Percentiles rank a stretch among this genome's conserved stretches.
phyloP scores from a whole-genome alignment of 1,140 invertebrate species.

The Brachionus angularis region DNA sequence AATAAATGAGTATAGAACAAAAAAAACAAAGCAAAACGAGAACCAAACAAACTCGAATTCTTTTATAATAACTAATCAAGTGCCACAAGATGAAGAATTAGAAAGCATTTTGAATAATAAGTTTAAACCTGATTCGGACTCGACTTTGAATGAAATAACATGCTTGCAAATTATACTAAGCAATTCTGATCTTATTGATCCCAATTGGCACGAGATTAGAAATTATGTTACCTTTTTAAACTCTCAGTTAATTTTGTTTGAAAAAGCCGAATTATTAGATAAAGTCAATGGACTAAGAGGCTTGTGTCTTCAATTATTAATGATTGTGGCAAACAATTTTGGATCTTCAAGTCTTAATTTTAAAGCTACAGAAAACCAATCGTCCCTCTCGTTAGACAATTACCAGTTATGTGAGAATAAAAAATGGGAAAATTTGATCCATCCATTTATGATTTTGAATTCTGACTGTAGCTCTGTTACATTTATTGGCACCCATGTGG shows the following conservation, averaged over 20 bases:
- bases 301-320: not conserved
- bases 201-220: slow-evolving; percentile 54
- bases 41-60: too few species aligned
- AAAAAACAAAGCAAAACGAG: too few species aligned
- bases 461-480: not conserved
- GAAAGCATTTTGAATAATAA: not conserved
- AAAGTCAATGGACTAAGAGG: not conserved
- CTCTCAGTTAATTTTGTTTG: slow-evolving; percentile 51
- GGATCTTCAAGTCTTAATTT: not conserved
- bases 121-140: not conserved
- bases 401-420: not conserved
- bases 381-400: not conserved
- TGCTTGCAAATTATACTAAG: slow-evolving; percentile 15
- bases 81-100: slow-evolving; percentile 6
- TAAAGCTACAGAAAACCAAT: not conserved
- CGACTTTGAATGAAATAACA: not conserved
- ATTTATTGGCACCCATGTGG: slow-evolving; percentile 25
- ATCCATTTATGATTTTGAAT: slow-evolving; percentile 26
- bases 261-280: slow-evolving; percentile 47
- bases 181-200: slow-evolving; percentile 50
- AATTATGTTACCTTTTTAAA: slow-evolving; percentile 55
- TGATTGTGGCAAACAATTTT: slow-evolving; percentile 25
- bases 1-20: slow-evolving; percentile 3
- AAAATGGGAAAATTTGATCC: slow-evolving; percentile 32
- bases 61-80: too few species aligned